Evolutionary conservation across 2,113 vertebrate species (phyloP).

Genomic region (Pangasianodon hypophthalmus): DNA sequence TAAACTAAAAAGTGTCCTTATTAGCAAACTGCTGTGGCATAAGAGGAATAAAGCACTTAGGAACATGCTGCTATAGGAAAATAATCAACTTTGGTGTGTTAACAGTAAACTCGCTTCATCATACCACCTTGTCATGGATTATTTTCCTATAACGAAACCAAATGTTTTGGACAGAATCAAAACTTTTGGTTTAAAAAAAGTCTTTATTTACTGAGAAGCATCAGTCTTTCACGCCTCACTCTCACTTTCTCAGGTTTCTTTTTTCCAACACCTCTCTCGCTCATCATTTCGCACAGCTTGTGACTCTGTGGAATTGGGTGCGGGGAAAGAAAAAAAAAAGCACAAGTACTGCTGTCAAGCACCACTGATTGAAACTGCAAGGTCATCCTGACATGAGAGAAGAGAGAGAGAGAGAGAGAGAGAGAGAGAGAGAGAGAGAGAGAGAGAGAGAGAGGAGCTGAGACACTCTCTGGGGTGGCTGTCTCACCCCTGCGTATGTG

Average conservation of each 20-base stretch:
- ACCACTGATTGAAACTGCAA: conserved; percentile 75
- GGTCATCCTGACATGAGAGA: conserved; percentile 62
- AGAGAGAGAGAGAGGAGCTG: not conserved
- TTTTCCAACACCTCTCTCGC: conserved; percentile 12
- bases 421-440: not conserved
- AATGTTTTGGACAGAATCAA: not conserved
- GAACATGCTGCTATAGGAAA: not conserved
- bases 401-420: conserved; percentile 39
- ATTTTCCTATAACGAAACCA: not conserved
- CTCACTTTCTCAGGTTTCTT: conserved; percentile 8
- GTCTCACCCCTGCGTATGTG: conserved; percentile 53
- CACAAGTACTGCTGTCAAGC: conserved; percentile 63
- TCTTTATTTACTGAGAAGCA: conserved; percentile 29
- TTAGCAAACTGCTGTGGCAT: not conserved
- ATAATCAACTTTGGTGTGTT: not conserved
- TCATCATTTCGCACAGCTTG: conserved; percentile 49
- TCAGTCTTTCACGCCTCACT: conserved; percentile 27
- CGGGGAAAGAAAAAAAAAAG: conserved; percentile 45
- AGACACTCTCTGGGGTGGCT: conserved; percentile 64
- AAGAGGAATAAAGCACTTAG: not conserved
- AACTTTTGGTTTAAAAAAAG: not conserved
- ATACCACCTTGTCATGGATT: not conserved
- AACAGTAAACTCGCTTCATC: not conserved
- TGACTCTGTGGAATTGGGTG: conserved; percentile 54
- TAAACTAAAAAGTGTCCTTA: too few species aligned